Percentiles rank a stretch among this genome's conserved stretches.
Evolutionary conservation across 2,113 vertebrate genomes (phyloP).

Genomic region (Takifugu flavidus): DNA sequence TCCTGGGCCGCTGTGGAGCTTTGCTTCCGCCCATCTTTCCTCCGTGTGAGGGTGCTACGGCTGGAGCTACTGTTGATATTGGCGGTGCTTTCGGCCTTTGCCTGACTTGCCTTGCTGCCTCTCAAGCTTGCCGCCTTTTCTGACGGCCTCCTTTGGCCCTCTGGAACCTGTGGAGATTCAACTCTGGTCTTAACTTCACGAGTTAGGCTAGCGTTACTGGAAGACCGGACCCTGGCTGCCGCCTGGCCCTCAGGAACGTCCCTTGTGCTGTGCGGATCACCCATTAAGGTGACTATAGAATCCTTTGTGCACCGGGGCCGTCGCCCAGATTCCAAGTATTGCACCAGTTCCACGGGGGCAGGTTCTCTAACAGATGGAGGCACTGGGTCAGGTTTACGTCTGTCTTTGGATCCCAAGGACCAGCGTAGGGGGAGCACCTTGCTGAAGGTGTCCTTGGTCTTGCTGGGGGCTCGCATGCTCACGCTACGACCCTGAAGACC

Average conservation of each 20-base stretch:
- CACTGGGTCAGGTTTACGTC: slow-evolving; percentile 57
- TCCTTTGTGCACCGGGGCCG: slow-evolving; percentile 83
- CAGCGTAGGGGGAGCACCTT: slow-evolving; percentile 77
- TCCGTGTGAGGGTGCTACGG: slow-evolving; percentile 66
- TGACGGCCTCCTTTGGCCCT: slow-evolving; percentile 52
- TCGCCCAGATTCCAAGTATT: slow-evolving; percentile 87
- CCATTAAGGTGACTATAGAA: slow-evolving; percentile 65
- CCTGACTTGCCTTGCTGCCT: slow-evolving; percentile 54
- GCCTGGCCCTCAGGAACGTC: slow-evolving; percentile 39
- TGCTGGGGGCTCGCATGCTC: slow-evolving; percentile 77
- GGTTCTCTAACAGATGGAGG: slow-evolving; percentile 38
- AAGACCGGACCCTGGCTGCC: slow-evolving; percentile 12
- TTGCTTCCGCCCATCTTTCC: slow-evolving; percentile 55
- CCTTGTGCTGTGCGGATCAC: slow-evolving; percentile 59
- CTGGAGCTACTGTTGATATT: slow-evolving; percentile 44
- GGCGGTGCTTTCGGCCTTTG: slow-evolving; percentile 46
- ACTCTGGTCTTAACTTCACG: slow-evolving; percentile 18
- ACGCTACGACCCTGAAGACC: slow-evolving; percentile 76
- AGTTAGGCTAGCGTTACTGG: slow-evolving; percentile 39
- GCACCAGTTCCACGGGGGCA: slow-evolving; percentile 77
- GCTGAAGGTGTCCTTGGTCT: slow-evolving; percentile 68
- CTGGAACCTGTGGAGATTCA: slow-evolving; percentile 20
- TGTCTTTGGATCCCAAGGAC: slow-evolving; percentile 79
- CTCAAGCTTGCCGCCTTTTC: slow-evolving; percentile 54
- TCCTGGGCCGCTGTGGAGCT: slow-evolving; percentile 47